phyloP scores from a whole-genome alignment of 2,888 invertebrate genomes.

The Pseudoips prasinana region DNA sequence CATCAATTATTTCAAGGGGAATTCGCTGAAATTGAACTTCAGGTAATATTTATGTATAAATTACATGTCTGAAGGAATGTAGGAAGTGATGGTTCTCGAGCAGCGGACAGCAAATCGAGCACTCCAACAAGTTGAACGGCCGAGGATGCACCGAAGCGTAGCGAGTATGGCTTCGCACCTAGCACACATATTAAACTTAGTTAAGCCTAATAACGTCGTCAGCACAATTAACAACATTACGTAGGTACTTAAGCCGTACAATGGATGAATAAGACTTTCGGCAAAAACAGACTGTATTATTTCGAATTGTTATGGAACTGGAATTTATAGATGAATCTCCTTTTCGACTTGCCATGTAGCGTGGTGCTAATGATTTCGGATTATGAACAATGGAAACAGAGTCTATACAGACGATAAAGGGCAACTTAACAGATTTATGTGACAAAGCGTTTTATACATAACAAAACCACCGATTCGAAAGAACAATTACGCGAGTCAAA shows the following conservation, averaged over 20 bases:
- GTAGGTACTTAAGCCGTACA: no score
- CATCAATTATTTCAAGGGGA: no score
- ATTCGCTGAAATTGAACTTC: no score
- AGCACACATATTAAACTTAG: slow-evolving; percentile 25
- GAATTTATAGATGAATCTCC: slow-evolving; percentile 25
- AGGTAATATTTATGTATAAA: no score
- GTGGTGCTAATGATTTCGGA: slow-evolving; percentile 57
- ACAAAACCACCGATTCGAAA: slow-evolving; percentile 75
- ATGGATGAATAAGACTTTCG: no score
- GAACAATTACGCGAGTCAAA: slow-evolving; percentile 80
- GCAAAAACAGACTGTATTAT: no score
- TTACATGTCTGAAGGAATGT: slow-evolving; percentile 43
- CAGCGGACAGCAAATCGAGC: slow-evolving; percentile 61
- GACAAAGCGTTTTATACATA: slow-evolving; percentile 77
- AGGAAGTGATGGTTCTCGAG: slow-evolving; percentile 68
- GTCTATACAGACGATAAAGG: slow-evolving; percentile 49
- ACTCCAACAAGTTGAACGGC: slow-evolving; percentile 71
- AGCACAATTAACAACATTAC: slow-evolving; percentile 11
- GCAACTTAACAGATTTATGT: slow-evolving; percentile 70
- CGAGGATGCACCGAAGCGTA: slow-evolving; percentile 64
- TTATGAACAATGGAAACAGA: slow-evolving; percentile 62
- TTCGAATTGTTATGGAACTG: no score
- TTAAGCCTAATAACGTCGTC: slow-evolving; percentile 12
- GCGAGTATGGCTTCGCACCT: slow-evolving; percentile 59
- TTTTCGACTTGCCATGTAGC: slow-evolving; percentile 7